These are phyloP conservation scores for Eumeta japonica DNA, from an alignment of 1,140 invertebrate genomes.

Conservation along the genomic window DNA sequence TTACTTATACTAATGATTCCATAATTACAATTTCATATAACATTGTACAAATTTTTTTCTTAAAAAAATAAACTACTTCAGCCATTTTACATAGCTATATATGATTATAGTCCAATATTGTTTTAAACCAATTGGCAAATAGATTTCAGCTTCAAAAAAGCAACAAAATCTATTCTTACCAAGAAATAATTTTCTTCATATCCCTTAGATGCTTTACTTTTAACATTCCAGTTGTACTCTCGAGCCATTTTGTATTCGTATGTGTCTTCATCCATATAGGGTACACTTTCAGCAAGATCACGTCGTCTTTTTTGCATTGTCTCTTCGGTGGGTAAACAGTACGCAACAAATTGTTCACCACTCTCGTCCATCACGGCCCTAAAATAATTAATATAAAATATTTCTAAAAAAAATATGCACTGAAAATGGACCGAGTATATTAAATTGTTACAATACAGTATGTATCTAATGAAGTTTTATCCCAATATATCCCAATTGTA, in stretches of 20 bases:
- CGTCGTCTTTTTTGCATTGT: conserved; percentile 84
- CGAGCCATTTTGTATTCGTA: conserved; percentile 95
- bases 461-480: background rate
- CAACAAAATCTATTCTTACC: conserved; percentile 35
- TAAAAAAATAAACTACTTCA: too few species aligned
- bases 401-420: conserved; percentile 5
- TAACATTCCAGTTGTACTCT: conserved; percentile 98
- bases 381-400: conserved; percentile 8
- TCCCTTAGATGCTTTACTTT: conserved; percentile 95
- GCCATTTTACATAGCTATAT: too few species aligned
- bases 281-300: conserved; percentile 74
- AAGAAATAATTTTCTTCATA: conserved; percentile 99
- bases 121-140: background rate
- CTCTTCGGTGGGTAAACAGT: conserved; percentile 93
- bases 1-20: too few species aligned
- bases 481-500: conserved; percentile 3
- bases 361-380: conserved; percentile 97
- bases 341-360: conserved; percentile 98
- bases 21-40: too few species aligned
- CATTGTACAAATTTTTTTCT: too few species aligned
- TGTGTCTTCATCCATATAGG: conserved; percentile 88
- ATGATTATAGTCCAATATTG: too few species aligned
- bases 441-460: background rate
- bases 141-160: background rate
- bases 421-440: background rate